Evolutionary conservation across 2,888 invertebrate species (phyloP), one percentile per base, ranked within the genome.

Genomic region (Polydrusus pterygomalis): DNA sequence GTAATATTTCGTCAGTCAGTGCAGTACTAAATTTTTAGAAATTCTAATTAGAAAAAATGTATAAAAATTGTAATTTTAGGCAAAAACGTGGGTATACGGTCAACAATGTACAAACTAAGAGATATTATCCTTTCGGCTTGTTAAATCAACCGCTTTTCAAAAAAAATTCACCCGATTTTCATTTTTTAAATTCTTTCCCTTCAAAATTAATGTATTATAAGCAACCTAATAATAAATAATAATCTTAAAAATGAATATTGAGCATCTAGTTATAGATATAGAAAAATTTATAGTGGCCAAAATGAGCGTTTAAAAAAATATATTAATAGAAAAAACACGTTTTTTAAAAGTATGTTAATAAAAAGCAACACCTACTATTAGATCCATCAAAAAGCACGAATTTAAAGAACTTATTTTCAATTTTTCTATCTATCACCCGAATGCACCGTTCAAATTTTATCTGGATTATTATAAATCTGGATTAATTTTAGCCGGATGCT

Each of bases 31-130:
- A 75, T 45, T 62, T 47, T 54, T 58, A 70, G 70, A 60, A 38
- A 58, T 43, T 74, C 45, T 64, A 45, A 72, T 63, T 56, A 76
- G 20, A 80, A 82, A 83, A 81, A 81, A 80, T 83, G 80, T 83
- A 83, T 83, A 83, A 85, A 83, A 83, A 58, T 82, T 80, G 80
- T 85, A 84, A 83, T 81, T 84, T 85, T 85, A 85, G 85, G 83
- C 81, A 81, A 78, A 77, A 78, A 80, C 80, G 81, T 86, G 86
- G 85, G 87, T 87, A 87, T 87, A 87, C 87, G 87, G 87, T 86
- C 85, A 86, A 78, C 38, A 84, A 86, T 87, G 87, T 87, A 87
- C 87, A 87, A 87, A 83, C 84, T 82, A 77, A 71, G 77, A 74
- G 72, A 74, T 70, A 79, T 74, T 25, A 74, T n/a, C 72, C 74